Evolutionary conservation across 2,888 invertebrate genomes (phyloP).

Genomic region (Oasisia sp.): DNA sequence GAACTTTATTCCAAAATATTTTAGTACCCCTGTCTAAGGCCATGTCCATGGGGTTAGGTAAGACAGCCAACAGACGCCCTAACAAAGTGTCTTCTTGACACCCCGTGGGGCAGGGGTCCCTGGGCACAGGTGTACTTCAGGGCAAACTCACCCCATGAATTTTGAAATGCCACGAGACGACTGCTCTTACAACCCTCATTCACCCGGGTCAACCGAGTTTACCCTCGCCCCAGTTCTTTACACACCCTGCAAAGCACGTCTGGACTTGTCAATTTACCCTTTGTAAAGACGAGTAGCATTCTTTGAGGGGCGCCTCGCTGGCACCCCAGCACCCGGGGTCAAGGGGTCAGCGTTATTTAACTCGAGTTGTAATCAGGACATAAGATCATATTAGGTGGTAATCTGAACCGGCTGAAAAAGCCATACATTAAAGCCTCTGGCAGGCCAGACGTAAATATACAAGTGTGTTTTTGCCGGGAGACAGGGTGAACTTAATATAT

Average conservation of each 20-base stretch:
- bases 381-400: background rate
- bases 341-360: slow-evolving; percentile 2
- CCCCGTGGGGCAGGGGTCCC: too few species aligned
- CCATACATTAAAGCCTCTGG: background rate
- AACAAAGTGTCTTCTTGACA: background rate
- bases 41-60: background rate
- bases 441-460: background rate
- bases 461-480: background rate
- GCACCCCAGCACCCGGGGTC: background rate
- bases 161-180: background rate
- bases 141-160: background rate
- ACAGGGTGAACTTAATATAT: slow-evolving; percentile 3
- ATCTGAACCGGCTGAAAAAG: background rate
- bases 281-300: background rate
- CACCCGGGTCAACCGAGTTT: background rate
- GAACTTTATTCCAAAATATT: background rate
- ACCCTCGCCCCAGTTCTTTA: background rate
- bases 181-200: background rate
- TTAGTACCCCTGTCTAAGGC: background rate
- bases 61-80: background rate
- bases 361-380: background rate
- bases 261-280: slow-evolving; percentile 9
- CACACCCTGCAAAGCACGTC: background rate
- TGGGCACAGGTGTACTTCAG: background rate
- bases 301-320: background rate